Base-by-base conservation (phyloP, 2,113 vertebrate genomes). In the Ivindomyrus marchei region DNA sequence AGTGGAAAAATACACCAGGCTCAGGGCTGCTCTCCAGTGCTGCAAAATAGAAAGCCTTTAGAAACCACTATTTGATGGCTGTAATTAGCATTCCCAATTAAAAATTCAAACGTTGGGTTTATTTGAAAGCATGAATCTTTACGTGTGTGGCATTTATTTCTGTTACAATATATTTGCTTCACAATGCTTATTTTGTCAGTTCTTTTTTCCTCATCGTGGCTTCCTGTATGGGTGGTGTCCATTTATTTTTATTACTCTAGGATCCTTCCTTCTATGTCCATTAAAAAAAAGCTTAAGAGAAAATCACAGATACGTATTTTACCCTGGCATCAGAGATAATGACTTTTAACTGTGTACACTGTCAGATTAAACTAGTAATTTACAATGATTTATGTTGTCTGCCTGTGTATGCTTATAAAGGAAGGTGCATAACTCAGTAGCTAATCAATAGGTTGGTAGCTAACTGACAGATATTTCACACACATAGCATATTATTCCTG, bases 51-150 rank as follows among this genome's bases (percentile, higher is more conserved):
- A 98, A 97, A 98, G 97, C 97, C 98, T 98, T 98, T 97, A 96
- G 96, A 56, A 96, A 97, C 97, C 97, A 96, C 96, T 97, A 97
- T 99, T 97, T 99, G 98, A 99, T 99, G 97, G 97, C 97, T 97
- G 97, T 99, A 99, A 99, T 99, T 99, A 99, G 98, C 97, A 97
- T 96, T 94, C 93, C 96, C 97, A 99, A 99, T 99, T 99, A 99
- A 99, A 99, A 98, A 99, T 99, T 98, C 97, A 99, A 98, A 98
- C 95, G 96, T 95, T 96, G 97, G 97, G 96, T 98, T 98, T 98
- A 98, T 99, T 99, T 99, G 97, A 98, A 98, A 97, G 94, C 98
- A 99, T 98, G 97, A 98, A 97, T 99, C 98, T 98, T 98, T 21
- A 95, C 96, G 97, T 95, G 92, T 93, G 95, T 94, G 91, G 96